Evolutionary conservation across 2,888 invertebrate species (phyloP).

Genomic region (Syrphus vitripennis): DNA sequence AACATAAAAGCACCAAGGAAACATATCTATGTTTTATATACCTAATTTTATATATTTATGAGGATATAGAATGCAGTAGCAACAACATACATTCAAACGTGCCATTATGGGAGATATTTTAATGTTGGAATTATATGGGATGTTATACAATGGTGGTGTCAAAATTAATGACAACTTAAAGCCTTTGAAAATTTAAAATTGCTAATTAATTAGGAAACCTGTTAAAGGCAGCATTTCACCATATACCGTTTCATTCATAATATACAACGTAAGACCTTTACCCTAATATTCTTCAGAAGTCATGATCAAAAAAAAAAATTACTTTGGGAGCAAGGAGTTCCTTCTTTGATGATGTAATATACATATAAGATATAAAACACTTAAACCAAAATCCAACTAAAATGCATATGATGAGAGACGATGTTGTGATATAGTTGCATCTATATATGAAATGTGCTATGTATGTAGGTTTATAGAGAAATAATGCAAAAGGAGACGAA

Average conservation of each 20-base stretch:
- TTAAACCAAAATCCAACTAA: slow-evolving; percentile 3
- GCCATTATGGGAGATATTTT: not conserved
- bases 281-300: not conserved
- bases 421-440: not conserved
- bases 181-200: slow-evolving; percentile 45
- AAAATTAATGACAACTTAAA: slow-evolving; percentile 49
- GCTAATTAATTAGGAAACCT: slow-evolving; percentile 52
- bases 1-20: slow-evolving; percentile 40
- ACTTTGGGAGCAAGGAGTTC: not conserved
- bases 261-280: not conserved
- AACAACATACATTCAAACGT: not conserved
- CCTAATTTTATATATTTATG: not conserved
- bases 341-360: slow-evolving; percentile 4
- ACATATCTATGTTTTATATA: not conserved
- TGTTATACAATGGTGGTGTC: slow-evolving; percentile 5
- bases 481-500: not conserved
- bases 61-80: not conserved
- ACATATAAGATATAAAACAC: not conserved
- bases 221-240: slow-evolving; percentile 17
- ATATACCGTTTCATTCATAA: not conserved
- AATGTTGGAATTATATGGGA: not conserved
- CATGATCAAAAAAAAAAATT: not conserved
- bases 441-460: not conserved
- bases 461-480: too few relatives aligned
- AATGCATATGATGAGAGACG: not conserved